Evolutionary conservation across 2,797 vertebrate species (phyloP), one percentile per base, ranked within the genome.

Genomic region (Cossypha niveicapilla): DNA sequence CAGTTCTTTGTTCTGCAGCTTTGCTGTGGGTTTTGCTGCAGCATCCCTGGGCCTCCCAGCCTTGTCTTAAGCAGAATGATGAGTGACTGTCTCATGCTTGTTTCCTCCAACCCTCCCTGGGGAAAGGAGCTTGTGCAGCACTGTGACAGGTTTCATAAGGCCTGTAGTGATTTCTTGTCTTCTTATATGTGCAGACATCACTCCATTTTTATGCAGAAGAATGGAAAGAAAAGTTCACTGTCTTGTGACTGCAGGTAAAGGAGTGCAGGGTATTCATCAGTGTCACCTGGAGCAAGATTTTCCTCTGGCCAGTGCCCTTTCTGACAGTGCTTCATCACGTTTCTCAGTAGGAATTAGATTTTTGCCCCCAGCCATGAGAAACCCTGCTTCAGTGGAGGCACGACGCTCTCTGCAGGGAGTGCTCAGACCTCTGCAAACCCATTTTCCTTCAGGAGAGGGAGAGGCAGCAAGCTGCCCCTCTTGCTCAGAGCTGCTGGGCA

Each of bases 161-260:
- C 83, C 86, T 24, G 56, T 18, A 35, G n/a, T 24, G 44, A 1
- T 17, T 8, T 45, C 57, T 72, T 41, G 18, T 41, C 17, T 35
- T 17, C 34, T 37, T 18, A 7, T 13, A 3, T 11, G 7, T 30
- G 8, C 1, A 5, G 30, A 2, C 6, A 10, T 41, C 9, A 0
- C 62, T 65, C 67, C 27, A 61, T 44, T 76, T 82, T 45, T 44
- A 39, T 21, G 42, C 14, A 67, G 34, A 76, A 51, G 32, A 58
- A 42, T 0, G 3, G 68, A 73, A 66, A 41, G 60, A 7, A 22
- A 58, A 71, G 45, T 25, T 71, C 11, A 4, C 22, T 47, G 56
- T 35, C 66, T 48, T 28, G 47, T 3, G 6, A 15, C 68, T 28
- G 76, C 39, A 18, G 68, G 45, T 57, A 18, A 56, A 45, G 54